A percentile compares a stretch with the other conserved stretches of the same genome.
phyloP scores from a whole-genome alignment of 2,888 invertebrate genomes.

The Eledone cirrhosa region DNA sequence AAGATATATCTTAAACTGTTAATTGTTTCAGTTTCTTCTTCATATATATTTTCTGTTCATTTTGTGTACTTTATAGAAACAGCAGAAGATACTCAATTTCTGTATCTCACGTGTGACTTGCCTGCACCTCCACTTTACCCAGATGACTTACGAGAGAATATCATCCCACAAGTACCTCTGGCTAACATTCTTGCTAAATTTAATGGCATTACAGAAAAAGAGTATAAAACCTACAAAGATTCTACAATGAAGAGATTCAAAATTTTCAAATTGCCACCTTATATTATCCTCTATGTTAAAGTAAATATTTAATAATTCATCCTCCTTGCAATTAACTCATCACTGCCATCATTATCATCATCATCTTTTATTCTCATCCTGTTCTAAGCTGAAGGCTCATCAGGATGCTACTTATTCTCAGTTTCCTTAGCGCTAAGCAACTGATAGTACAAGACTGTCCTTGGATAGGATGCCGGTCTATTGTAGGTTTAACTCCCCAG shows the following conservation, averaged over 20 bases:
- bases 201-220: conserved; percentile 93
- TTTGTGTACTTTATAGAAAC: conserved; percentile 42
- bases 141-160: conserved; percentile 97
- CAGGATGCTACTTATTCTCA: too few species aligned
- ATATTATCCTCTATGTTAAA: conserved; percentile 94
- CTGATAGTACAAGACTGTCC: too few species aligned
- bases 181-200: conserved; percentile 94
- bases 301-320: conserved; percentile 56
- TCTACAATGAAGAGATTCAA: conserved; percentile 97
- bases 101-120: conserved; percentile 96
- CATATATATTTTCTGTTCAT: background rate
- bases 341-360: too few species aligned
- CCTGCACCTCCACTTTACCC: conserved; percentile 95
- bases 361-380: too few species aligned
- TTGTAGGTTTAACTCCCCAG: too few species aligned
- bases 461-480: too few species aligned
- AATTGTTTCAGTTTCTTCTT: too few species aligned
- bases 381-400: too few species aligned
- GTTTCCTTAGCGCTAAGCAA: too few species aligned
- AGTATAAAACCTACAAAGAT: conserved; percentile 99
- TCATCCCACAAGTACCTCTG: conserved; percentile 97
- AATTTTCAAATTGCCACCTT: conserved; percentile 90
- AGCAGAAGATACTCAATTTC: conserved; percentile 90
- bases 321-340: too few species aligned
- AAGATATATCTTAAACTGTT: too few species aligned